phyloP scores from a whole-genome alignment of 2,888 invertebrate genomes.

The Scaptomyza reducta region DNA sequence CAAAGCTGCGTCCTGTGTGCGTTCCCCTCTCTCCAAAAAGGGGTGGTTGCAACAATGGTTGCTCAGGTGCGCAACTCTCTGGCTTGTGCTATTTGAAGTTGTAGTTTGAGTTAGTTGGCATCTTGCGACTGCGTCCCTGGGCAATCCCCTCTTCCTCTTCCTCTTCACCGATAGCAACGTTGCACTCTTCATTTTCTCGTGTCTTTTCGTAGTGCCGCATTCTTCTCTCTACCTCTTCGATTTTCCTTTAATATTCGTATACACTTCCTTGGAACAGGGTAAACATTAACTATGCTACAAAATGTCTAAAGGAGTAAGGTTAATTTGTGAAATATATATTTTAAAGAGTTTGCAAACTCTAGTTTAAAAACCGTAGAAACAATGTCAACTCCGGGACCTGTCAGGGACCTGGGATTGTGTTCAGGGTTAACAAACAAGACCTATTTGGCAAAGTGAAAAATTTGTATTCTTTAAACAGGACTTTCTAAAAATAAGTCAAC shows the following conservation, averaged over 20 bases:
- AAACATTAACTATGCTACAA: background rate
- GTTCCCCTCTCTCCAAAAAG: background rate
- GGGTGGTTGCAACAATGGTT: slow-evolving; percentile 24
- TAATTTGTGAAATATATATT: too few species aligned
- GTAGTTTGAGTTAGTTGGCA: slow-evolving; percentile 70
- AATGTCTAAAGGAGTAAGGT: background rate
- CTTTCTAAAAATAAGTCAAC: too few species aligned
- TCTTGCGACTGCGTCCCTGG: slow-evolving; percentile 51
- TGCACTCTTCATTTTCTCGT: slow-evolving; percentile 41
- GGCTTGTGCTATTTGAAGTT: slow-evolving; percentile 16
- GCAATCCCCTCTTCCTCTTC: background rate
- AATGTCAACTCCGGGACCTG: too few species aligned
- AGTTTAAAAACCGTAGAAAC: too few species aligned
- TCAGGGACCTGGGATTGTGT: too few species aligned
- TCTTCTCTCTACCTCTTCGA: slow-evolving; percentile 6
- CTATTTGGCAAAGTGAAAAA: too few species aligned
- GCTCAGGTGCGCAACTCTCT: slow-evolving; percentile 60
- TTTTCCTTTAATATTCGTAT: slow-evolving; percentile 10
- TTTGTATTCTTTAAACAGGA: too few species aligned
- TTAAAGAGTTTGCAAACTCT: too few species aligned
- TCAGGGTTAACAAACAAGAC: too few species aligned
- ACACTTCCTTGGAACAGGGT: background rate
- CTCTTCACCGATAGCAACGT: slow-evolving; percentile 1
- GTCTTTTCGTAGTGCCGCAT: slow-evolving; percentile 39
- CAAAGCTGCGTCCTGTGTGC: slow-evolving; percentile 72